Conservation (phyloP, 1,140 invertebrate genomes). For the Drosophila lacertosa region DNA sequence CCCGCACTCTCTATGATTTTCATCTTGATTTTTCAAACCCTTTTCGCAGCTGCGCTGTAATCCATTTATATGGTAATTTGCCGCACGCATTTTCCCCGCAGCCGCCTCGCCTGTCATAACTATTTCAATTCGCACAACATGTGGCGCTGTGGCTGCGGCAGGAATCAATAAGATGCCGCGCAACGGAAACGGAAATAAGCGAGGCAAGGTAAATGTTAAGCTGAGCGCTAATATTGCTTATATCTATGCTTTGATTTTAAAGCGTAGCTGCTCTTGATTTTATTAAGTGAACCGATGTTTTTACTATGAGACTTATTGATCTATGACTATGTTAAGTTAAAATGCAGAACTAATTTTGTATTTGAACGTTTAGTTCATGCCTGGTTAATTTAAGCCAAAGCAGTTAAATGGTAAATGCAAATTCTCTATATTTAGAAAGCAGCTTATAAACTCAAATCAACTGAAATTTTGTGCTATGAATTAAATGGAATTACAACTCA, state of each 20-base stretch:
- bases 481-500: no score
- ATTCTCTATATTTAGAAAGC: no score
- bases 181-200: conserved; percentile 41
- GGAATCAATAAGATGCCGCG: conserved; percentile 41
- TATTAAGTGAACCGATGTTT: no score
- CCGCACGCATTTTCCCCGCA: conserved; percentile 44
- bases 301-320: no score
- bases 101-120: conserved; percentile 64
- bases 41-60: conserved; percentile 49
- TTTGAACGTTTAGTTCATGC: no score
- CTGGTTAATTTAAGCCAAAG: no score
- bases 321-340: no score
- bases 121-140: conserved; percentile 76
- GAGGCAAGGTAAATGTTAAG: conserved; percentile 33
- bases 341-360: no score
- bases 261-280: no score
- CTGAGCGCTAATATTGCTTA: conserved; percentile 15
- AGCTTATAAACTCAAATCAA: no score
- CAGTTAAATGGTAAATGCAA: no score
- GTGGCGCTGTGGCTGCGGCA: conserved; percentile 45
- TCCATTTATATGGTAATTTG: conserved; percentile 82
- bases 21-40: conserved; percentile 36
- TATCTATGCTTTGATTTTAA: not conserved
- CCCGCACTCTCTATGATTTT: not conserved
- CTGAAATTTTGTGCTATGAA: not conserved